phyloP scores from a whole-genome alignment of 2,888 invertebrate genomes.

The Chromoteleia sp. region DNA sequence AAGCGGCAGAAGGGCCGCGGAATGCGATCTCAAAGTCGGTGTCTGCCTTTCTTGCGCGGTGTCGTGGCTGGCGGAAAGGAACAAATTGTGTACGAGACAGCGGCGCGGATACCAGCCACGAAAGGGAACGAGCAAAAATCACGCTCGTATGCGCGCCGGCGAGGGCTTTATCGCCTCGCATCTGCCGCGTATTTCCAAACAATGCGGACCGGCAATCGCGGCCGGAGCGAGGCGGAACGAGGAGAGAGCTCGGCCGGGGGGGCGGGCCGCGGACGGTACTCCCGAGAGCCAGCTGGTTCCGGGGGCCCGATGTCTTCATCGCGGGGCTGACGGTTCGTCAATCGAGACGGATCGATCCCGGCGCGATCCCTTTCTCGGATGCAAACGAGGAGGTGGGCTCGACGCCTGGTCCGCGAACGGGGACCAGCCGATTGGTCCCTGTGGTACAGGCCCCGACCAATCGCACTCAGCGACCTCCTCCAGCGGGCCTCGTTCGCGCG shows the following conservation, averaged over 20 bases:
- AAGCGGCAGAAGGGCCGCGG: slow-evolving; percentile 15
- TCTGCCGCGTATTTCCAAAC: slow-evolving; percentile 83
- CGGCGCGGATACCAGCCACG: slow-evolving; percentile 76
- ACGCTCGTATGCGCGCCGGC: slow-evolving; percentile 42
- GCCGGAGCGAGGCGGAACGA: slow-evolving; percentile 33
- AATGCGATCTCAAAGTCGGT: slow-evolving; percentile 57
- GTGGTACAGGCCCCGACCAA: slow-evolving; percentile 75
- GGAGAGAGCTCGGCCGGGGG: too few relatives aligned
- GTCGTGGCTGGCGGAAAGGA: slow-evolving; percentile 74
- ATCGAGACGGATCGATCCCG: slow-evolving; percentile 20
- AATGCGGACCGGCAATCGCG: slow-evolving; percentile 77
- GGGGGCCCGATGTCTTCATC: slow-evolving; percentile 15
- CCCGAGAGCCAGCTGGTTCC: neutral
- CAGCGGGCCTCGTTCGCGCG: too few relatives aligned
- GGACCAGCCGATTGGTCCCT: slow-evolving; percentile 76
- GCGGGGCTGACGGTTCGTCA: slow-evolving; percentile 29
- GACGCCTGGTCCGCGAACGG: neutral
- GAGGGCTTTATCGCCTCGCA: slow-evolving; percentile 73
- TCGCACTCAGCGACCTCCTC: slow-evolving; percentile 68
- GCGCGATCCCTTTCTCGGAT: neutral
- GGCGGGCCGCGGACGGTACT: neutral
- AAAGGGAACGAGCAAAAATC: slow-evolving; percentile 76
- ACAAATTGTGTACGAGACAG: slow-evolving; percentile 82
- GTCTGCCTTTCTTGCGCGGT: slow-evolving; percentile 18
- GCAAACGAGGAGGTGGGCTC: slow-evolving; percentile 64